These are phyloP conservation scores for Conus betulinus DNA, from an alignment of 1,140 invertebrate species.

Conservation along the genomic window DNA sequence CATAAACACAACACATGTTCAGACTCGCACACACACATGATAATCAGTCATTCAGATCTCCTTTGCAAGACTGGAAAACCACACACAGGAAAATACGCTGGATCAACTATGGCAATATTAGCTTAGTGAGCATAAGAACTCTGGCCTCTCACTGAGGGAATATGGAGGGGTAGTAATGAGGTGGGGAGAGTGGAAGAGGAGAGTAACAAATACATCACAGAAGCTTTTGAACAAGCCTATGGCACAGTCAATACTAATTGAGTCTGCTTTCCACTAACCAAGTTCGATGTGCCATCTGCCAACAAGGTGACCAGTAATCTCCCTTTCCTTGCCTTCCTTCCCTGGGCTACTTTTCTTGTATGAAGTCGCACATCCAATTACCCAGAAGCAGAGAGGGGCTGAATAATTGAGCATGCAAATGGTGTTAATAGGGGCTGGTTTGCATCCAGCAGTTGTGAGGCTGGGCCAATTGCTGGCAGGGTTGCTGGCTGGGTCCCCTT, in stretches of 20 bases:
- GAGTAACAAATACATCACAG: neutral
- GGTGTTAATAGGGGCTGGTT: constrained; percentile 6
- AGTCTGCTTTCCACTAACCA: constrained; percentile 17
- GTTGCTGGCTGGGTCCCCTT: neutral
- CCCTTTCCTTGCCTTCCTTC: neutral
- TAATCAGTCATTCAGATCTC: too few species aligned
- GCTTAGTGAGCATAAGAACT: too few species aligned
- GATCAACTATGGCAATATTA: too few species aligned
- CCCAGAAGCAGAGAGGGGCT: neutral
- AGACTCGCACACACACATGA: neutral
- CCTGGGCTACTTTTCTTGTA: neutral
- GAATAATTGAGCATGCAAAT: constrained; percentile 31
- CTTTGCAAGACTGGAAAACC: too few species aligned
- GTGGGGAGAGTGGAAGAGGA: neutral
- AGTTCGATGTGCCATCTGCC: neutral
- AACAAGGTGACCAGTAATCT: neutral
- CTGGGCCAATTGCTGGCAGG: neutral
- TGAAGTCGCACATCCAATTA: constrained; percentile 14
- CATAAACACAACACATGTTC: neutral
- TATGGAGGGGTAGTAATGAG: too few species aligned
- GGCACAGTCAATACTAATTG: constrained; percentile 27
- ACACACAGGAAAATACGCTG: too few species aligned
- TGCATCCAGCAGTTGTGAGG: neutral
- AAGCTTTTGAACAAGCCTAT: neutral
- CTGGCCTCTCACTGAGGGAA: too few species aligned